A percentile compares a stretch with the other conserved stretches of the same genome.
phyloP scores from a whole-genome alignment of 2,888 invertebrate genomes.

The Embidobia sp. region DNA sequence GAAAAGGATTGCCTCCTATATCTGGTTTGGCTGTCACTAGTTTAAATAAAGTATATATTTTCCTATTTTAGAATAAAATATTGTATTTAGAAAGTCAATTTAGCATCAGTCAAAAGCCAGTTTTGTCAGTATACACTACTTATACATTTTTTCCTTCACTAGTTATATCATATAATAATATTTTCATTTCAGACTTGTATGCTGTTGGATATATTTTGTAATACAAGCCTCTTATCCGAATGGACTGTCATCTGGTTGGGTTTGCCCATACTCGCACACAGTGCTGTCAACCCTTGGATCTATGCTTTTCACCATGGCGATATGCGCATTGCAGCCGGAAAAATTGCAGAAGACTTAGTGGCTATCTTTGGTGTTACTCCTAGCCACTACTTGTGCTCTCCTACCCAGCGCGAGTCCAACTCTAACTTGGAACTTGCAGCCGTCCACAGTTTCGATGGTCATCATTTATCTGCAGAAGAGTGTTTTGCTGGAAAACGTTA shows the following conservation, averaged over 20 bases:
- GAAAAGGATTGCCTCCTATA: too few relatives aligned
- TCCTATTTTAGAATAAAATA: too few relatives aligned
- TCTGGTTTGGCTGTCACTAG: too few relatives aligned
- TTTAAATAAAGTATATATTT: too few relatives aligned
- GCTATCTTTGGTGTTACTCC: slow-evolving; percentile 79
- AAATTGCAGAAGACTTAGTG: slow-evolving; percentile 83
- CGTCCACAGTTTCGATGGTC: slow-evolving; percentile 74
- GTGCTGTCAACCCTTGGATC: slow-evolving; percentile 84
- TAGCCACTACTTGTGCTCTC: slow-evolving; percentile 77
- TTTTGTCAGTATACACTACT: too few relatives aligned
- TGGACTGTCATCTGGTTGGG: slow-evolving; percentile 84
- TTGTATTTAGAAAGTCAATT: too few relatives aligned
- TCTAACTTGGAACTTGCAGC: slow-evolving; percentile 76
- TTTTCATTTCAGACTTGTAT: slow-evolving; percentile 82
- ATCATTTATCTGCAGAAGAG: slow-evolving; percentile 74
- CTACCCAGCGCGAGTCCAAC: slow-evolving; percentile 74
- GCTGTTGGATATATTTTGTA: slow-evolving; percentile 83
- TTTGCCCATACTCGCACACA: slow-evolving; percentile 84
- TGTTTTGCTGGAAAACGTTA: slow-evolving; percentile 76
- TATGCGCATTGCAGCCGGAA: slow-evolving; percentile 84
- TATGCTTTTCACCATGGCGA: slow-evolving; percentile 86
- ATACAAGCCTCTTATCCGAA: slow-evolving; percentile 82
- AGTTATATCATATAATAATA: too few relatives aligned
- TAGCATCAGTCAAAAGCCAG: too few relatives aligned
- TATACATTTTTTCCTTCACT: too few relatives aligned